Percentiles rank a stretch among this genome's conserved stretches.
Evolutionary conservation across 2,888 invertebrate genomes (phyloP).

Genomic region (Torymus texanus): DNA sequence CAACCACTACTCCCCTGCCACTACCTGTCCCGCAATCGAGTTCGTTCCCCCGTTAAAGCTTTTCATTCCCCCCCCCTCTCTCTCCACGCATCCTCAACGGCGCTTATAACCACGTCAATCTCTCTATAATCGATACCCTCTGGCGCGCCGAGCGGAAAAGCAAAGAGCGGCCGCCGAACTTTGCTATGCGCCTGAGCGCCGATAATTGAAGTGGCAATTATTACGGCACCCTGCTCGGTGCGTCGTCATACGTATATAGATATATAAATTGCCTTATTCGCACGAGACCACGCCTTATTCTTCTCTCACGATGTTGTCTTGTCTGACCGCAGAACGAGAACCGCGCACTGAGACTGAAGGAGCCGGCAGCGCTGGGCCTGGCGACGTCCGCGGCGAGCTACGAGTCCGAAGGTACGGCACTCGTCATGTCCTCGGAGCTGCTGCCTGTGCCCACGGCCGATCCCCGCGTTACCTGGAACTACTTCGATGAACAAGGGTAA

Average conservation of each 20-base stretch:
- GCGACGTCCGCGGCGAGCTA: constrained; percentile 69
- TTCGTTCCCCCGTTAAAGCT: no score
- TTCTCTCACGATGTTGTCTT: neutral
- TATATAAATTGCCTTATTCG: no score
- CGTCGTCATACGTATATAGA: no score
- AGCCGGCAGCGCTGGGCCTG: constrained; percentile 72
- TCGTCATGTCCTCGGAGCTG: constrained; percentile 71
- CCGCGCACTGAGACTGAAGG: constrained; percentile 86
- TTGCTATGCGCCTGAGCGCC: neutral
- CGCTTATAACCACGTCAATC: neutral
- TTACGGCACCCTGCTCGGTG: neutral
- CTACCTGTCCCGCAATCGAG: no score
- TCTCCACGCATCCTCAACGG: neutral
- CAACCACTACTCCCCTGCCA: no score
- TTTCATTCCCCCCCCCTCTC: neutral
- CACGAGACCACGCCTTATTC: neutral
- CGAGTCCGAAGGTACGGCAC: constrained; percentile 70
- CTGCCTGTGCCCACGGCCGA: constrained; percentile 73
- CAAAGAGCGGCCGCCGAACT: no score
- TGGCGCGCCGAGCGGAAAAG: no score
- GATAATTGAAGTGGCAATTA: constrained; percentile 33
- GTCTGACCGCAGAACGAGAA: constrained; percentile 84
- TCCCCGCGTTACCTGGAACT: constrained; percentile 80
- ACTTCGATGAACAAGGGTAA: constrained; percentile 87
- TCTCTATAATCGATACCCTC: neutral